Evolutionary conservation across 2,888 invertebrate genomes (phyloP), one percentile per base, ranked within the genome.

Genomic region (Furcula furcula): DNA sequence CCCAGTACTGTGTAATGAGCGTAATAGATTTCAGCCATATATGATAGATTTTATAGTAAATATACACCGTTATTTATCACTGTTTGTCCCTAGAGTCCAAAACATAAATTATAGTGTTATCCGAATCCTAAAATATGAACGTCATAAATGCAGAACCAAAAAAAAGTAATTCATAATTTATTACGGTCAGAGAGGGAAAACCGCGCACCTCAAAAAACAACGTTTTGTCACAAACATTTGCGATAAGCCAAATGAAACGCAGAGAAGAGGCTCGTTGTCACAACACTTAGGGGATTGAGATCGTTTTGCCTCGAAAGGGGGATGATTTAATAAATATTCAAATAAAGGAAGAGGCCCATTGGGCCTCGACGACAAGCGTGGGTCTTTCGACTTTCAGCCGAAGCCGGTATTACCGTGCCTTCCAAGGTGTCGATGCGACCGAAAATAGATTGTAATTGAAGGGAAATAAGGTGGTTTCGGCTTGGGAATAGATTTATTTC

Each of bases 241-340:
- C 60, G 60, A 65, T 65, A 66, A 67, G 64, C 65, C 63, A 65
- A 72, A 70, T 69, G 69, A 71, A 70, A 67, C 51, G 59, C 47
- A 45, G 60, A 59, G 65, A 46, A 50, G 63, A 55, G 54, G 44
- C 58, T 65, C 67, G 62, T 63, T 70, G 67, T 72, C 76, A 72
- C 68, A 65, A 71, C 65, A 71, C 63, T 61, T 63, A 46, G 52
- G 54, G 56, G 45, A 36, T 40, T 37, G 38, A 36, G 47, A 46
- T 43, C 58, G 56, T 58, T 59, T 51, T 48, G 52, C 47, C 57
- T 52, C 38, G 46, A 47, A 59, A 55, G 59, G 55, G 53, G 60
- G 69, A 42, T 69, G 67, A 73, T 79, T 76, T 76, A 76, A 81
- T 82, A 81, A 83, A 82, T 83, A 83, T 83, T 83, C 78, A 82